These are phyloP conservation scores for Stegodyphus mimosarum DNA, from an alignment of 1,140 invertebrate species.

Conservation along the genomic window DNA sequence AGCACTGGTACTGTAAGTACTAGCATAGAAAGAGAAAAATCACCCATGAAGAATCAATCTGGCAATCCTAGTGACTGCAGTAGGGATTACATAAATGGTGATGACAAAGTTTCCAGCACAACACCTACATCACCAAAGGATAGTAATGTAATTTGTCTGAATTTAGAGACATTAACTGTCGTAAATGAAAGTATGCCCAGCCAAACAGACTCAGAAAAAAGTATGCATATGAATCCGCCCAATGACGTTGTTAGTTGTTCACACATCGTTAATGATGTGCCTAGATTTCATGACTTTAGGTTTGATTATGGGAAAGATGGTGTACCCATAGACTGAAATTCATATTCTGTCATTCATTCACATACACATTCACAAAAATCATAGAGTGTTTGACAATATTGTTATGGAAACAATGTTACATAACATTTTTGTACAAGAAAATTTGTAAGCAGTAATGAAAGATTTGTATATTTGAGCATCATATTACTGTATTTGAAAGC, in stretches of 20 bases:
- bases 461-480: too few relatives aligned
- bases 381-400: too few relatives aligned
- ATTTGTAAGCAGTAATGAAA: too few relatives aligned
- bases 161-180: conserved; percentile 37
- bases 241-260: conserved; percentile 44
- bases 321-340: conserved; percentile 29
- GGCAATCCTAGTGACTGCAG: conserved; percentile 31
- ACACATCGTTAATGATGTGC: conserved; percentile 37
- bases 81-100: conserved; percentile 49
- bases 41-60: conserved; percentile 23
- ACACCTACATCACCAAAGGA: conserved; percentile 44
- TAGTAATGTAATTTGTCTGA: conserved; percentile 35
- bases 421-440: too few relatives aligned
- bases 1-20: conserved; percentile 34
- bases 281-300: conserved; percentile 54
- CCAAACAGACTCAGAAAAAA: conserved; percentile 33
- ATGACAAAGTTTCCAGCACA: conserved; percentile 42
- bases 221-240: conserved; percentile 47
- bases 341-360: not conserved
- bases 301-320: conserved; percentile 54
- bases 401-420: too few relatives aligned
- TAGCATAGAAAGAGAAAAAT: conserved; percentile 30
- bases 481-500: too few relatives aligned
- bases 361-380: not conserved
- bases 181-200: conserved; percentile 39